Conservation (phyloP, 2,888 invertebrate genomes). For the Halictus quadricinctus region DNA sequence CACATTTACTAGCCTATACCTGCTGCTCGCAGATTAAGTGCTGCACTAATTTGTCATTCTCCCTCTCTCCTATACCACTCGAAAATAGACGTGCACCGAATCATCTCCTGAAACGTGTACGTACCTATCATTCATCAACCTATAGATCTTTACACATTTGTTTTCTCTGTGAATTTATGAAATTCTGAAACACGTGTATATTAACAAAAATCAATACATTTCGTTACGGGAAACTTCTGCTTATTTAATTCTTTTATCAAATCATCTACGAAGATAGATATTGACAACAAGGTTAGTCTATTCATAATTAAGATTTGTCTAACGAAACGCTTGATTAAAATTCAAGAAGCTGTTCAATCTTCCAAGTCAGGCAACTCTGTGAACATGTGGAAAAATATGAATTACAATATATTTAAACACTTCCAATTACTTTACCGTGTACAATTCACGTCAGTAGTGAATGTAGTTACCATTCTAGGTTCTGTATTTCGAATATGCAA, state of each 20-base stretch:
- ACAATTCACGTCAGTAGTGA: background rate
- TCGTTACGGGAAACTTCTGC: background rate
- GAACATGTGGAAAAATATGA: background rate
- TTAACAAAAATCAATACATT: background rate
- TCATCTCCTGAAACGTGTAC: background rate
- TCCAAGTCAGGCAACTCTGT: too few relatives aligned
- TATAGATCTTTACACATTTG: background rate
- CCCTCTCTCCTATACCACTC: background rate
- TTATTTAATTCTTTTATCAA: too few relatives aligned
- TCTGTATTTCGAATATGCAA: background rate
- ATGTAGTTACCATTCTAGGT: background rate
- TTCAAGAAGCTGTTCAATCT: too few relatives aligned
- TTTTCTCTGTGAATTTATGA: rapidly evolving
- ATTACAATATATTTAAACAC: background rate
- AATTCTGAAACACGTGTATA: background rate
- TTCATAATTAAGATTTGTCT: too few relatives aligned
- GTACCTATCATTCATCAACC: too few relatives aligned
- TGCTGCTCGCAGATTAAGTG: background rate
- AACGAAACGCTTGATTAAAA: too few relatives aligned
- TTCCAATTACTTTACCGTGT: background rate
- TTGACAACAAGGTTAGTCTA: too few relatives aligned
- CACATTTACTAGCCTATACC: background rate
- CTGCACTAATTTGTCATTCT: background rate
- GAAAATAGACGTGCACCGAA: background rate
- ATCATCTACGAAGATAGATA: too few relatives aligned